phyloP scores from a whole-genome alignment of 2,888 invertebrate species.

The Atethmia centrago region DNA sequence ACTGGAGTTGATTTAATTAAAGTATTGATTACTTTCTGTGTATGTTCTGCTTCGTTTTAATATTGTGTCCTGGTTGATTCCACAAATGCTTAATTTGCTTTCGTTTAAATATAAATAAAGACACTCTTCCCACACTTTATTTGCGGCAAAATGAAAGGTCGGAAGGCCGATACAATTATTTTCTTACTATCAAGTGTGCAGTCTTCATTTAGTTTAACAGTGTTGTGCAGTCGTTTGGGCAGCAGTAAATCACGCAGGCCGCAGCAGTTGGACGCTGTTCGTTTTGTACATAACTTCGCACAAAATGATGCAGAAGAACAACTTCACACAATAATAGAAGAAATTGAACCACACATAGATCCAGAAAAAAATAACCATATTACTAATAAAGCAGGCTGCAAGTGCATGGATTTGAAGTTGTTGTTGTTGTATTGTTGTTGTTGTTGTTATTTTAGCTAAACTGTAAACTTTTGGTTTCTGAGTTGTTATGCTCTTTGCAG shows the following conservation, averaged over 20 bases:
- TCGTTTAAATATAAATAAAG: not conserved
- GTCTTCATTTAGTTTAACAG: constrained; percentile 55
- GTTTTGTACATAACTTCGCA: constrained; percentile 56
- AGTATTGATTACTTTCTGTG: not conserved
- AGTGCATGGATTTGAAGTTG: not conserved
- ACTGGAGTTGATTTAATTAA: not conserved
- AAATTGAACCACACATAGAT: not conserved
- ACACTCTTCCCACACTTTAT: not conserved
- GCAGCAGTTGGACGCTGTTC: constrained; percentile 56
- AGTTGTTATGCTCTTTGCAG: not conserved
- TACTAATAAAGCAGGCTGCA: not conserved
- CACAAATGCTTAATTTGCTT: not conserved
- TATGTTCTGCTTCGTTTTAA: not conserved
- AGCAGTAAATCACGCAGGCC: constrained; percentile 65
- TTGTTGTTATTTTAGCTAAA: not conserved
- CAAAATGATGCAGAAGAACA: constrained; percentile 20
- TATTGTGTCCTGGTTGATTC: not conserved
- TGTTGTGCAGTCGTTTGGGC: constrained; percentile 58
- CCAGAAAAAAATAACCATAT: not conserved
- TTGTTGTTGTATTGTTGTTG: too few relatives aligned
- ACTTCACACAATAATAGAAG: constrained; percentile 4
- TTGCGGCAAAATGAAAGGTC: not conserved
- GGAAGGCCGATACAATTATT: constrained; percentile 13
- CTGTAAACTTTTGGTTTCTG: not conserved
- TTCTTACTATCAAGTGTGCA: constrained; percentile 49